Conservation (phyloP, 2,797 vertebrate species). For the Columba guinea region DNA sequence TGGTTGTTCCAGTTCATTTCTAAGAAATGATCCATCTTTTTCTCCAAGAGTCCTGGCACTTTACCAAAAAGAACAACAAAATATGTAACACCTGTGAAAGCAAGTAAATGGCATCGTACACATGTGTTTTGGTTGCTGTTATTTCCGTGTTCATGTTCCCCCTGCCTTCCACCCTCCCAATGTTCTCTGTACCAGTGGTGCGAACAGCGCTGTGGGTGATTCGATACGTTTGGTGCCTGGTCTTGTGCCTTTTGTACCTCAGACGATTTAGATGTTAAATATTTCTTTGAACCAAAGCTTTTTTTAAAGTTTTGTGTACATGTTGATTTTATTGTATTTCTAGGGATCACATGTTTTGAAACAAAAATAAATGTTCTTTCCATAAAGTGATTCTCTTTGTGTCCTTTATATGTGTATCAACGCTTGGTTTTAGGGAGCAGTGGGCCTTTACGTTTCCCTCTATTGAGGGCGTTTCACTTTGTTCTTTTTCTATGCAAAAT, state of each 20-base stretch:
- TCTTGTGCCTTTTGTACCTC: slow-evolving; percentile 72
- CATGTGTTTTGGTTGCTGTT: background rate
- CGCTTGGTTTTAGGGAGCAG: background rate
- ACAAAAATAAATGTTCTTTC: slow-evolving; percentile 73
- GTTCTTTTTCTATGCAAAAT: background rate
- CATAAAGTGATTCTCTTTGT: background rate
- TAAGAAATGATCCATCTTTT: slow-evolving; percentile 70
- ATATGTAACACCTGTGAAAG: background rate
- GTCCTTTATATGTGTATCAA: background rate
- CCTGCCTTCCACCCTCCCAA: background rate
- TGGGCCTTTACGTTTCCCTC: background rate
- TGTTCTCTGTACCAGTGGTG: background rate
- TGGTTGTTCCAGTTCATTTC: slow-evolving; percentile 65
- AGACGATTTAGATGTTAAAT: slow-evolving; percentile 67
- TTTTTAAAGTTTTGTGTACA: slow-evolving; percentile 55
- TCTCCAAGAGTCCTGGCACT: slow-evolving; percentile 54
- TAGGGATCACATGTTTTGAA: slow-evolving; percentile 67
- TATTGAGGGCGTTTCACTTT: background rate
- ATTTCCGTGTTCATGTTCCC: background rate
- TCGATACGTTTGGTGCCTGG: slow-evolving; percentile 31
- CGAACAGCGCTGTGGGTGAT: background rate
- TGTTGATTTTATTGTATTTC: slow-evolving; percentile 74
- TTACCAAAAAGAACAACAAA: slow-evolving; percentile 29
- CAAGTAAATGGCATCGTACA: slow-evolving; percentile 25
- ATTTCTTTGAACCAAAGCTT: slow-evolving; percentile 71